Conservation (phyloP, 2,113 vertebrate species). For the Oenanthe oenanthe region DNA sequence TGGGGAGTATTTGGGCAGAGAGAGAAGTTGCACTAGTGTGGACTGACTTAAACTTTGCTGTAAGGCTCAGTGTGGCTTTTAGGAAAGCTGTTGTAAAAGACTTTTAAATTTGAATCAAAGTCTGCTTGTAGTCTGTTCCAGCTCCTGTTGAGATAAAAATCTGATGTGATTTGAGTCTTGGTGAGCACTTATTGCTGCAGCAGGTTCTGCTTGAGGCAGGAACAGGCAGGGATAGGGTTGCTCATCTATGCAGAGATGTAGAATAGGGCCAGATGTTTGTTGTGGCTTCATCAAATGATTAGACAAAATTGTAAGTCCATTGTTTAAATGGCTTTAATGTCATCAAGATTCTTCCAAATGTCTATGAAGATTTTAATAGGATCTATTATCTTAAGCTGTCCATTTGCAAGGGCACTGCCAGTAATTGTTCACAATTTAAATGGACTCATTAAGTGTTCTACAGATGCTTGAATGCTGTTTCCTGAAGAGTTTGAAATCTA, state of each 20-base stretch:
- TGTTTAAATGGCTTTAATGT: background rate
- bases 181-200: background rate
- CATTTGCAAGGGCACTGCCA: background rate
- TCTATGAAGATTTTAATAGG: background rate
- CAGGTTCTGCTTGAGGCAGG: background rate
- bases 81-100: background rate
- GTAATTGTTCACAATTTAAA: background rate
- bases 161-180: background rate
- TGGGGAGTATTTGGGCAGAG: background rate
- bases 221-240: background rate
- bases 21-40: background rate
- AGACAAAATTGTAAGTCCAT: background rate
- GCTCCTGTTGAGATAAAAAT: background rate
- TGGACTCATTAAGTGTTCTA: background rate
- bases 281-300: background rate
- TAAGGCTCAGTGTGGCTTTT: background rate
- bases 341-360: background rate
- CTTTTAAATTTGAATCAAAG: background rate
- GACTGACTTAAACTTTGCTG: background rate
- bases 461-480: background rate
- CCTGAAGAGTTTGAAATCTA: background rate
- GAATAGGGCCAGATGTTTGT: background rate
- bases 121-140: background rate
- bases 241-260: background rate
- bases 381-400: background rate